Evolutionary conservation across 2,888 invertebrate genomes (phyloP), one percentile per base, ranked within the genome.

Genomic region (Agrilus biguttatus): DNA sequence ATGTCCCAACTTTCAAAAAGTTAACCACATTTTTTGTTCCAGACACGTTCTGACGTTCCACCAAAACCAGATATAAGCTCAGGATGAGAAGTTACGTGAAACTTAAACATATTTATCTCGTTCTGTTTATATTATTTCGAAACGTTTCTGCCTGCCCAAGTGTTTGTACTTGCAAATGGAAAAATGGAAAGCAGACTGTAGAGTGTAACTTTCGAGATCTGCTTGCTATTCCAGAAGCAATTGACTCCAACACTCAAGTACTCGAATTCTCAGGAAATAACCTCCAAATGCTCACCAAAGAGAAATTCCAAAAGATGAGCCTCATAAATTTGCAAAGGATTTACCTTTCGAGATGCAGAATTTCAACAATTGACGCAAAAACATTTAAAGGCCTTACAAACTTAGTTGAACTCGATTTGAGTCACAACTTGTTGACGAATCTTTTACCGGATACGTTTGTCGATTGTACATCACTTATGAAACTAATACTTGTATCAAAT

Each of bases 131-230:
- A 36, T 40, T 45, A 37, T 40, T 52, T 39, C 39, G 28, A 38
- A 40, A 37, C 33, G 37, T 40, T 21, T 37, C 36, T 42, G 73
- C 76, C 40, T 90, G 89, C 61, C 89, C 89, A 21, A 69, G 75
- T 33, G 76, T 78, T 51, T 92, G 91, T 65, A 72, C 78, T 44
- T 92, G 92, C 72, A 89, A 88, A 63, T 91, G 91, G 91, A 90
- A 89, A 65, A 83, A 83, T 59, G 91, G 91, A 39, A 92, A 92
- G 60, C 83, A 89, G 61, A 85, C 86, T 51, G 89, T 88, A 40
- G 89, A 91, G 64, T 92, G 92, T 66, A 75, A 81, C 40, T 80
- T 83, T 48, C 82, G 83, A 59, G 80, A 78, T 42, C 70, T 91
- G 42, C 75, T 81, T 49, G 73, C 77, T 10, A 78, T 91, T 45